Evolutionary conservation across 1,140 invertebrate species (phyloP), one percentile per base, ranked within the genome.

Genomic region (Eurytemora carolleeae): DNA sequence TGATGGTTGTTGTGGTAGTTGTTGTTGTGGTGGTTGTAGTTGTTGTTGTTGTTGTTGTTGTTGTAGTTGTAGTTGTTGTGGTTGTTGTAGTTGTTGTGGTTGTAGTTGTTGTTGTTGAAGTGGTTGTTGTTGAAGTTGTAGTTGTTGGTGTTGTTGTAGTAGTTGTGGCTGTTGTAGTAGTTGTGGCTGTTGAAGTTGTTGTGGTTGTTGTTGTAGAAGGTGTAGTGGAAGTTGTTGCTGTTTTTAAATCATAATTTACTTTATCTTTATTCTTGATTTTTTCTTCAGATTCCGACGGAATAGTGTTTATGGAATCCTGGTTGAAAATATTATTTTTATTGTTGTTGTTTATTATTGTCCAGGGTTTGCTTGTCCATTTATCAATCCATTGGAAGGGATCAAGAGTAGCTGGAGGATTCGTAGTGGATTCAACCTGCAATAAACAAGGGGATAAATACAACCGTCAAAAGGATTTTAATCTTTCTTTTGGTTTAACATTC

Each of bases 21-120:
- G 58, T 62, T 21, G 63, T 63, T 23, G 63, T 25, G 2, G 26
- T 23, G 22, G 59, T 44, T 19, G 63, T 65, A 0, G 65, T 67
- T 18, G 60, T 64, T 16, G 65, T 64, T 16, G 56, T 61, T 20
- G 63, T 63, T 19, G 58, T 67, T 2, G 63, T 20, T 2, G 55
- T 66, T 24, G 65, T 59, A 7, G 53, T 17, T 26, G 63, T 23
- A 22, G 19, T 22, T 3, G 63, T 63, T 24, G 53, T 24, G 24
- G 17, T 52, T 12, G 52, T 18, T 19, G 55, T 44, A 3, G 62
- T 55, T 19, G 63, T 58, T 1, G 58, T 22, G 24, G 53, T 53
- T 12, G 58, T 18, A 25, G 24, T 31, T 2, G 57, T 53, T 24
- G 59, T 53, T 44, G 24, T 24, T 17, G 57, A 16, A 19, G 59